Conservation (phyloP, 2,888 invertebrate genomes). For the Drosophila testacea region DNA sequence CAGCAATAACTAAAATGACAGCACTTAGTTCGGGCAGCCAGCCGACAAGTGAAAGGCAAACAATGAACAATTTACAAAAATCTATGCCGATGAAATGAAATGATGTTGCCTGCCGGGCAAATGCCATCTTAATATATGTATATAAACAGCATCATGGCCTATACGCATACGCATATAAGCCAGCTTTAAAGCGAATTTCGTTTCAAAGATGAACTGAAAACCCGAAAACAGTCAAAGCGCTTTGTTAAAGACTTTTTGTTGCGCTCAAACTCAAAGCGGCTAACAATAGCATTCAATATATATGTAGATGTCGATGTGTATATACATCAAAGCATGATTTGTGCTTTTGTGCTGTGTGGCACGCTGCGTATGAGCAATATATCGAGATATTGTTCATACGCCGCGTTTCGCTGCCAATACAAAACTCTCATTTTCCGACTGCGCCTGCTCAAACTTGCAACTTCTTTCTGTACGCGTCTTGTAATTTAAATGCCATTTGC, state of each 20-base stretch:
- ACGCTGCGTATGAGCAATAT: conserved; percentile 67
- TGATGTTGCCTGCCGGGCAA: conserved; percentile 12
- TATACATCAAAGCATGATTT: conserved; percentile 49
- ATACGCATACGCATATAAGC: conserved; percentile 28
- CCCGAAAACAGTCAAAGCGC: conserved; percentile 38
- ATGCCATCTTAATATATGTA: conserved; percentile 15
- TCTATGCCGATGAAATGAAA: conserved; percentile 35
- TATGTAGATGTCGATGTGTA: conserved; percentile 8
- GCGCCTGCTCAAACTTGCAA: conserved; percentile 70
- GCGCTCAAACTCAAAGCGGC: conserved; percentile 42
- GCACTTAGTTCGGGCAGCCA: conserved; percentile 57
- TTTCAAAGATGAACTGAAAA: conserved; percentile 19
- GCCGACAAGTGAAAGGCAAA: conserved; percentile 53
- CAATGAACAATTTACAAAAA: conserved; percentile 56
- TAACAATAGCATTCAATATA: conserved; percentile 51
- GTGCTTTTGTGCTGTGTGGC: conserved; percentile 38
- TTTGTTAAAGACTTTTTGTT: conserved; percentile 34
- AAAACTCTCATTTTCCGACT: conserved; percentile 37
- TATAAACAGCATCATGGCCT: conserved; percentile 30
- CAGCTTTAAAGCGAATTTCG: conserved; percentile 42
- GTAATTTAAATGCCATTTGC: conserved; percentile 76
- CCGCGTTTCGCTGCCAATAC: conserved; percentile 53
- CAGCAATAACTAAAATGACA: conserved; percentile 31
- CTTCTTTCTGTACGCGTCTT: conserved; percentile 60
- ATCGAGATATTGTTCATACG: conserved; percentile 65